Base-by-base conservation (phyloP, 2,113 vertebrate genomes). In the Cryptotis parvus region DNA sequence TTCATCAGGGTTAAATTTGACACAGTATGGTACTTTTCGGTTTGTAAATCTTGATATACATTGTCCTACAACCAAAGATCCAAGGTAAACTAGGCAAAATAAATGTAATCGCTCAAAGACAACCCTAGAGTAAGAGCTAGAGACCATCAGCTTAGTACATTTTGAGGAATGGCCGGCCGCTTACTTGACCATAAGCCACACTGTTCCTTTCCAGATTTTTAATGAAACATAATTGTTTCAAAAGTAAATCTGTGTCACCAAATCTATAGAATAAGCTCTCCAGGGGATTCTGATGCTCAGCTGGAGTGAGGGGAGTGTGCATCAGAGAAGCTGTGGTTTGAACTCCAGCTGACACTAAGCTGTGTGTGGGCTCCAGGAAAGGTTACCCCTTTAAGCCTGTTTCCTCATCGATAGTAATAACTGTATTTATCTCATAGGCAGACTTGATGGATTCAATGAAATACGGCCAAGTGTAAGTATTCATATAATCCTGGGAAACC, bases 1-100 rank as follows among this genome's bases (percentile, higher is more conserved):
- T 97, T 99, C 99, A 22, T 99, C 99, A 20, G 99, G 99, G 97
- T 99, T 99, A 97, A 99, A 99, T 95, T 99, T 99, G 87, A 99
- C 99, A 94, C 99, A 99, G 77, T 99, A 99, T 6, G 99, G 99
- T 74, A 99, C 99, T 96, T 99, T 99, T 91, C 99, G 97, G 97
- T 99, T 99, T 92, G 99, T 99, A 97, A 99, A 99, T 96, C 98
- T 98, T 76, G 99, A 98, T 97, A 99, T 98, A 90, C 99, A 99
- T 22, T 99, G 98, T 80, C 99, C 99, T 99, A 98, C 94, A 96
- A 97, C 94, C 55, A 96, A 93, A 91, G 39, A 96, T 29, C 63
- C 80, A 89, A 3, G 92, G 68, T 39, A 65, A 22, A 63, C n/a
- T 52, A 90, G 45, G 33, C 73, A 88, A 93, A 75, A 43, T 63